Evolutionary conservation across 2,113 vertebrate species (phyloP).

Genomic region (Epinephelus fuscoguttatus): DNA sequence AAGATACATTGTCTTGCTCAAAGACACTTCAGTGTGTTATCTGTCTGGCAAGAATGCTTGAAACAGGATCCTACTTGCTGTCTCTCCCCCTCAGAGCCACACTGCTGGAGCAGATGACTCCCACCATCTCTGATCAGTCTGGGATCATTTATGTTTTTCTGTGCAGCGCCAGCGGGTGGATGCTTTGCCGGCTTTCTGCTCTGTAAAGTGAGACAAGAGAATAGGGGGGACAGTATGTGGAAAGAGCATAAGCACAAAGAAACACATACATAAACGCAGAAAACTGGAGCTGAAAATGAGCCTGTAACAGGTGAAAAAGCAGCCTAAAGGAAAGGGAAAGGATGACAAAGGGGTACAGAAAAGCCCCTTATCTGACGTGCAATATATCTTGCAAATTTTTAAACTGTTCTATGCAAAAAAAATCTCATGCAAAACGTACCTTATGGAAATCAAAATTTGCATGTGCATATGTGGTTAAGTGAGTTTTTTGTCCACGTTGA

Average conservation of each 20-base stretch:
- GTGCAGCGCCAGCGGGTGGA: conserved; percentile 12
- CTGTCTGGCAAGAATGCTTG: conserved; percentile 35
- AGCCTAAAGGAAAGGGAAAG: no score
- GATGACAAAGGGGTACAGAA: no score
- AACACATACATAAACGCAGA: neutral
- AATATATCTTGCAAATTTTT: neutral
- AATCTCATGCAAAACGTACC: neutral
- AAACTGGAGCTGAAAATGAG: neutral
- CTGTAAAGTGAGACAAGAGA: conserved; percentile 26
- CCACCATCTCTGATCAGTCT: conserved; percentile 37
- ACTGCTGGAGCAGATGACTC: conserved; percentile 14
- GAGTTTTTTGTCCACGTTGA: no score
- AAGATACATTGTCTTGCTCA: conserved; percentile 23
- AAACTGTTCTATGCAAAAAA: neutral
- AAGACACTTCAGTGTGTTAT: conserved; percentile 36
- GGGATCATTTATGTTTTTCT: conserved; percentile 48
- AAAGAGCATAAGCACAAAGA: neutral
- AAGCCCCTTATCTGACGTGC: neutral
- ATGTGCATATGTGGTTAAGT: no score
- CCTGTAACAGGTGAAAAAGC: neutral
- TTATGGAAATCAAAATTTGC: neutral
- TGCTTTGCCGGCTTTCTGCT: neutral
- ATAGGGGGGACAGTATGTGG: neutral
- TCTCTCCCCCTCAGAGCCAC: neutral
- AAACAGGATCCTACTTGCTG: conserved; percentile 14